Conservation (phyloP, 2,113 vertebrate genomes). For the Marcusenius ussheri region DNA sequence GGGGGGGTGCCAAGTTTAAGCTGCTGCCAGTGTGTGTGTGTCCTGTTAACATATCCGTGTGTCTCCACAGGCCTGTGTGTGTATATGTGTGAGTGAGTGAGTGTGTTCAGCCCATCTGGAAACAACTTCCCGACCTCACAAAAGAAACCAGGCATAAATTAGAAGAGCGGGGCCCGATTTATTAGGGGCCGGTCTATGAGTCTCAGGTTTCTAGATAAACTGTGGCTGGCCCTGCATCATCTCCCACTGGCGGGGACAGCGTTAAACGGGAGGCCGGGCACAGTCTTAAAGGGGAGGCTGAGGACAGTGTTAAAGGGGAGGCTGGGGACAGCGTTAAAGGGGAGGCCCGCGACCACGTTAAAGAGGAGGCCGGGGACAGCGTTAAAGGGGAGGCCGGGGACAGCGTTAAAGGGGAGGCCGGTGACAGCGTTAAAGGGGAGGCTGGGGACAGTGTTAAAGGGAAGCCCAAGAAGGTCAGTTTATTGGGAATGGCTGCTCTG, state of each 20-base stretch:
- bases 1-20: not conserved
- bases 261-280: not conserved
- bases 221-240: not conserved
- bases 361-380: not conserved
- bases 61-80: not conserved
- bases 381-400: not conserved
- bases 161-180: constrained; percentile 14
- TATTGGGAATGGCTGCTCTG: not conserved
- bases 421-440: not conserved
- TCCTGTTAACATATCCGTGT: not conserved
- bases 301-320: not conserved
- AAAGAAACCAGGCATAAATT: constrained; percentile 17
- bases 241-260: not conserved
- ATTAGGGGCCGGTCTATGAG: not conserved
- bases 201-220: constrained; percentile 28
- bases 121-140: constrained; percentile 19
- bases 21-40: not conserved
- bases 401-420: not conserved
- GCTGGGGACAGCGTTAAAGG: not conserved
- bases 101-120: constrained; percentile 34
- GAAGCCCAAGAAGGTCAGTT: not conserved
- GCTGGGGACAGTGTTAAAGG: not conserved
- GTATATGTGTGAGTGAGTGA: not conserved
- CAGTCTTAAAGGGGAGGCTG: not conserved
- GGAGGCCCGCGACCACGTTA: not conserved